Evolutionary conservation across 2,797 vertebrate genomes (phyloP), one percentile per base, ranked within the genome.

Genomic region (Lepus townsendii): DNA sequence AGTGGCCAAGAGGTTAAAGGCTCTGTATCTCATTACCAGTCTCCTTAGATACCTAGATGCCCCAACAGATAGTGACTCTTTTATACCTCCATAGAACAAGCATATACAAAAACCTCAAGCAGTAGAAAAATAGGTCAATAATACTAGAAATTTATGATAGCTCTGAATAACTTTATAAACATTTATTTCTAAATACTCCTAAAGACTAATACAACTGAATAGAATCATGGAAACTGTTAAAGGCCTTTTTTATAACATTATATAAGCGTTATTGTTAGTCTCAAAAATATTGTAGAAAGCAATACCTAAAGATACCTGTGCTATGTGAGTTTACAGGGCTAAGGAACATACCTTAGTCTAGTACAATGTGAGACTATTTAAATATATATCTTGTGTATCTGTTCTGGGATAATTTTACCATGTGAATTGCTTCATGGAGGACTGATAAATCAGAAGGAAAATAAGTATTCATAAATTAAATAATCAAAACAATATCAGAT

Each of bases 1-100:
- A 76, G 95, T 82, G 89, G 94, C 94, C 83, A 91, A 73, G 87
- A 96, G 93, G 94, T 95, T 90, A 93, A 96, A 96, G 96, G 88
- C 69, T 93, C 89, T 87, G 63, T 77, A 88, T 93, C 80, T 96
- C 89, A 96, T 91, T 94, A 95, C 83, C 69, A 93, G n/a, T 63
- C 84, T 57, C 83, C 42, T 35, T 82, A 95, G 87, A 95, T 30
- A 54, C 42, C 14, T n/a, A 52, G 35, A 87, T 73, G 22, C 12
- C 69, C 92, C 88, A 73, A 94, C 26, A 65, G 69, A 79, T 62
- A 82, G 68, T 30, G 60, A 83, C 90, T 94, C 66, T 78, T 83
- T 94, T 94, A 54, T 75, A 62, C 24, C 69, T 88, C 65, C 32
- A 47, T 77, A 0, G 13, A 88, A 62, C 66, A 50, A 77, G 66